Evolutionary conservation across 1,140 invertebrate genomes (phyloP), one percentile per base, ranked within the genome.

Genomic region (Hylyphantes graminicola): DNA sequence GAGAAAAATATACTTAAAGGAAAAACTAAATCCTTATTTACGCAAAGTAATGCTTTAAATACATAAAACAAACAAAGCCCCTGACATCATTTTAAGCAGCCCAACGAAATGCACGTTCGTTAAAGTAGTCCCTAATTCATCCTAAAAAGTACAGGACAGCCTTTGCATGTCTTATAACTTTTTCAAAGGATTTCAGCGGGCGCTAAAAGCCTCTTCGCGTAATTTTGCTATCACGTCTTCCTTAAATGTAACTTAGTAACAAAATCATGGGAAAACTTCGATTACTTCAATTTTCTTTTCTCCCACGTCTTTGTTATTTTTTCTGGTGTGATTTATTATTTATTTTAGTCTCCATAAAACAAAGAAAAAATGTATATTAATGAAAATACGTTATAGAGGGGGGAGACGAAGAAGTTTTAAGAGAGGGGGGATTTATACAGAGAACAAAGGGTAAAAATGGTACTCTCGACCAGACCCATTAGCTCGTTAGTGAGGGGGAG

Each of bases 391-490:
- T 53, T 76, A 15, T 35, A 51, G 61, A 51, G 13, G 5, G 6
- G n/a, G n/a, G 10, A 5, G 68, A 21, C 6, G 68, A 74, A 74
- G 15, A 12, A 76, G 74, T 76, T 63, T 76, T 76, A 64, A 61
- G 79, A 7, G n/a, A 8, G 55, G 21, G 67, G 65, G 72, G 51
- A 8, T 21, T 35, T 13, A 48, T 19, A 55, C n/a, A 76, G 57
- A 78, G 35, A 78, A 53, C 53, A 78, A 83, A 83, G 80, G 80
- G 80, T 83, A 83, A 75, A 75, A 83, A 81, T 81, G 79, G 70
- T 21, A 74, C 80, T 72, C 17, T 73, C 67, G 48, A 57, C 19
- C 35, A 35, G 61, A 83, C 75, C 80, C 80, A 83, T 83, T 83
- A 83, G 80, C 80, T 83, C 72, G 70, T 83, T 83, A 83, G 35